These are phyloP conservation scores for Laothoe populi DNA, from an alignment of 2,888 invertebrate species.

Conservation along the genomic window DNA sequence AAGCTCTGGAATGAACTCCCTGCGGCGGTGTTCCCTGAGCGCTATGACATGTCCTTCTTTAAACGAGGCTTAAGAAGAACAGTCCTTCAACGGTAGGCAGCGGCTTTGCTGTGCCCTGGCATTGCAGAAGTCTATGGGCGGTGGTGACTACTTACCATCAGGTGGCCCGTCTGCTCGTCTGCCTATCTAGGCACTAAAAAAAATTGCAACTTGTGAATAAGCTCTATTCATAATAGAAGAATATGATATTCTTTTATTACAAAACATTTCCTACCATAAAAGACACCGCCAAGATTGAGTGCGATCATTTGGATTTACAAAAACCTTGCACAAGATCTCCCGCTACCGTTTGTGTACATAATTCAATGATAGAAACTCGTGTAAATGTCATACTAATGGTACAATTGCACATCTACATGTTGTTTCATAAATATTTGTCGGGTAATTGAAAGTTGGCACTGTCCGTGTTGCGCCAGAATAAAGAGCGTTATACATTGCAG, in stretches of 20 bases:
- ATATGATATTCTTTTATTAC: background rate
- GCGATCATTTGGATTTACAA: background rate
- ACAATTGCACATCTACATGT: constrained; percentile 37
- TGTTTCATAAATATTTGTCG: constrained; percentile 49
- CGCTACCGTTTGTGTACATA: constrained; percentile 61
- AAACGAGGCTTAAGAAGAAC: too few relatives aligned
- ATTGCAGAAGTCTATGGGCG: too few relatives aligned
- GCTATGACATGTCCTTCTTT: too few relatives aligned
- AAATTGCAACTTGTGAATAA: too few relatives aligned
- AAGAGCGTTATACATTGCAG: background rate
- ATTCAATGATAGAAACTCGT: constrained; percentile 75
- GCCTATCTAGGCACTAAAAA: too few relatives aligned
- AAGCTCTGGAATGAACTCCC: too few relatives aligned
- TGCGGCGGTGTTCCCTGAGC: too few relatives aligned
- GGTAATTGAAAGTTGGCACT: background rate
- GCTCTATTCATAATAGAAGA: background rate
- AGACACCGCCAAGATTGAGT: background rate
- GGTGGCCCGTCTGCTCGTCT: too few relatives aligned
- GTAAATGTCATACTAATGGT: constrained; percentile 73
- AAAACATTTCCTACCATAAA: background rate
- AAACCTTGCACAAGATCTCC: constrained; percentile 8
- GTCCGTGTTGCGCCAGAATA: background rate
- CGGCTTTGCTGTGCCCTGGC: too few relatives aligned
- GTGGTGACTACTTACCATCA: too few relatives aligned
- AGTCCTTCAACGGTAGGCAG: too few relatives aligned